Conservation (phyloP, 1,140 invertebrate species). For the Trinorchestia longiramus region DNA sequence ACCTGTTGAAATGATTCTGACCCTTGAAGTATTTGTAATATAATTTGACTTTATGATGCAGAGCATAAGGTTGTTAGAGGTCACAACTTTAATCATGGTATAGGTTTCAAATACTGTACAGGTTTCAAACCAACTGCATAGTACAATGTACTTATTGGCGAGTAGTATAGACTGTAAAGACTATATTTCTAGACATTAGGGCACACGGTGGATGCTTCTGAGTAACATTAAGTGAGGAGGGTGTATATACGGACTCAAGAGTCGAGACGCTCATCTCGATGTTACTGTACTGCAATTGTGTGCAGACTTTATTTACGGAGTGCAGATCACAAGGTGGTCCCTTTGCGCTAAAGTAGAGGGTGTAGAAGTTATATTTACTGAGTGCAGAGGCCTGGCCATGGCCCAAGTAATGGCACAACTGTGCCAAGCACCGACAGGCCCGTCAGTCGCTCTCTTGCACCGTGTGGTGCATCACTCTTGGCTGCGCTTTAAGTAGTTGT, state of each 20-base stretch:
- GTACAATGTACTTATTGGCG: not conserved
- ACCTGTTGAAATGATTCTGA: too few relatives aligned
- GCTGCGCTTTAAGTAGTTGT: not conserved
- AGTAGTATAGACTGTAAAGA: not conserved
- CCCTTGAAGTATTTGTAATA: too few relatives aligned
- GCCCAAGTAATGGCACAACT: not conserved
- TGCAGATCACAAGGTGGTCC: not conserved
- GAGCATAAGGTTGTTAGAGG: not conserved
- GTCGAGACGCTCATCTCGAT: not conserved
- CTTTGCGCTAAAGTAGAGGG: not conserved
- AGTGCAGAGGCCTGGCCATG: not conserved
- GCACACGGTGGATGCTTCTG: not conserved
- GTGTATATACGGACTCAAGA: not conserved
- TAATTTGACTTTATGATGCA: not conserved
- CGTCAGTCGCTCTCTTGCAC: conserved; percentile 3
- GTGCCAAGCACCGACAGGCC: not conserved
- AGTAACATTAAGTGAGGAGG: not conserved
- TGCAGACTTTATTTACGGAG: not conserved
- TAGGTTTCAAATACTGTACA: not conserved
- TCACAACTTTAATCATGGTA: not conserved
- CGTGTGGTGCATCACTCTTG: conserved; percentile 5
- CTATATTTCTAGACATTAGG: not conserved
- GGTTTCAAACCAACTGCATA: not conserved
- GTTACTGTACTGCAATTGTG: not conserved
- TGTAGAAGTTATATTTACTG: conserved; percentile 25